Conservation (phyloP, 2,888 invertebrate species). For the Caenorhabditis panamensis region DNA sequence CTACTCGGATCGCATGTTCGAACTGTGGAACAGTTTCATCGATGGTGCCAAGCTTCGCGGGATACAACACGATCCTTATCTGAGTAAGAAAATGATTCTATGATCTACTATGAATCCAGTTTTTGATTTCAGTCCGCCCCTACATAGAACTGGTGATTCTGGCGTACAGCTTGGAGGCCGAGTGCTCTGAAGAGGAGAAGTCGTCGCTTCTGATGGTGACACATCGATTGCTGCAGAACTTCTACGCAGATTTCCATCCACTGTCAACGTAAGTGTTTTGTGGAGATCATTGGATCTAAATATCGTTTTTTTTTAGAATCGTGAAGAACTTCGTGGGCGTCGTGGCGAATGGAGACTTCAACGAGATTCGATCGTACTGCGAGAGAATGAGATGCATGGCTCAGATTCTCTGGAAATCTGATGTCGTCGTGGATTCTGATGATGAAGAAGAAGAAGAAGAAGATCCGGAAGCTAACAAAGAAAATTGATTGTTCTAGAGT, state of each 20-base stretch:
- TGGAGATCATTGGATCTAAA: too few relatives aligned
- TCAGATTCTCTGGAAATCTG: constrained; percentile 11
- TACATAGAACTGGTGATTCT: constrained; percentile 34
- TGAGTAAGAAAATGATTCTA: constrained; percentile 9
- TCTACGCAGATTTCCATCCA: constrained; percentile 48
- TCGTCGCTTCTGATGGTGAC: constrained; percentile 3
- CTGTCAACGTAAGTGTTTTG: constrained; percentile 27
- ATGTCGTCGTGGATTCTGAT: neutral
- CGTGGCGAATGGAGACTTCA: neutral
- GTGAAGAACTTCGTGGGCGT: neutral
- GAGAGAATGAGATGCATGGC: neutral
- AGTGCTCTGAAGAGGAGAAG: constrained; percentile 19
- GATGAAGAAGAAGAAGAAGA: neutral
- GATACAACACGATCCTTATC: constrained; percentile 36
- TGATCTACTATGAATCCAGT: neutral
- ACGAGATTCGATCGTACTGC: neutral
- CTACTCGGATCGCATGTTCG: constrained; percentile 5
- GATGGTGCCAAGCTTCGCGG: constrained; percentile 31
- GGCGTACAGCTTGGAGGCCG: constrained; percentile 4
- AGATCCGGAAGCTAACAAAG: too few relatives aligned
- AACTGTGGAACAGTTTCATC: constrained; percentile 42
- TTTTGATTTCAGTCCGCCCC: constrained; percentile 44
- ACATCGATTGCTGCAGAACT: constrained; percentile 26
- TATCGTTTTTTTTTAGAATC: neutral
- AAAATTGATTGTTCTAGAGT: too few relatives aligned